These are phyloP conservation scores for Percopsis transmontana DNA, from an alignment of 2,113 vertebrate genomes.

Conservation along the genomic window DNA sequence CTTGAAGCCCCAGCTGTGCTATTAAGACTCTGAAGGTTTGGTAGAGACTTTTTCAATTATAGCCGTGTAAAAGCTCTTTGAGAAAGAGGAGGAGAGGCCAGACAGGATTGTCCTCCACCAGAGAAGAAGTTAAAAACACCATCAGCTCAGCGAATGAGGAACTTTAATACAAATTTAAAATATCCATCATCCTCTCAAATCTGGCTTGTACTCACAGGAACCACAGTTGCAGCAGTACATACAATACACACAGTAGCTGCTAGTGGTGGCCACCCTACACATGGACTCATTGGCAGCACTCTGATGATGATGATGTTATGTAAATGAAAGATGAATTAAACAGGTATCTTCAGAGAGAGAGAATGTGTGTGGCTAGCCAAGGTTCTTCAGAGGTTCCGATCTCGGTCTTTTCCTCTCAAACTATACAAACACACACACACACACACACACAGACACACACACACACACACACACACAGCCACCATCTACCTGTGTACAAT, in stretches of 20 bases:
- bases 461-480: background rate
- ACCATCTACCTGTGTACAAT: no score
- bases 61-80: conserved; percentile 19
- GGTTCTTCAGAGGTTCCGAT: no score
- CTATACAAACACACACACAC: no score
- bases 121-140: conserved; percentile 13
- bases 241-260: no score
- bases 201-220: no score
- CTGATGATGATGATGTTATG: conserved; percentile 62
- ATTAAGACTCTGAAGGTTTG: conserved; percentile 25
- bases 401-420: no score
- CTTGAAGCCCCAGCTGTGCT: conserved; percentile 27
- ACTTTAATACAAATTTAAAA: background rate
- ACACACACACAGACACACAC: conserved; percentile 1
- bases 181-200: conserved; percentile 14
- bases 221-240: no score
- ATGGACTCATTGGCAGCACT: conserved; percentile 32
- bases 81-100: background rate
- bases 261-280: no score
- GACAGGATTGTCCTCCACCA: background rate
- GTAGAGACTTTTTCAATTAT: conserved; percentile 38
- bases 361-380: no score
- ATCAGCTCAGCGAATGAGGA: conserved; percentile 1
- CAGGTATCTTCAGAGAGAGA: conserved; percentile 27
- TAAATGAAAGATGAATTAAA: conserved; percentile 70